phyloP scores from a whole-genome alignment of 1,140 invertebrate species.

The Sweltsa coloradensis region DNA sequence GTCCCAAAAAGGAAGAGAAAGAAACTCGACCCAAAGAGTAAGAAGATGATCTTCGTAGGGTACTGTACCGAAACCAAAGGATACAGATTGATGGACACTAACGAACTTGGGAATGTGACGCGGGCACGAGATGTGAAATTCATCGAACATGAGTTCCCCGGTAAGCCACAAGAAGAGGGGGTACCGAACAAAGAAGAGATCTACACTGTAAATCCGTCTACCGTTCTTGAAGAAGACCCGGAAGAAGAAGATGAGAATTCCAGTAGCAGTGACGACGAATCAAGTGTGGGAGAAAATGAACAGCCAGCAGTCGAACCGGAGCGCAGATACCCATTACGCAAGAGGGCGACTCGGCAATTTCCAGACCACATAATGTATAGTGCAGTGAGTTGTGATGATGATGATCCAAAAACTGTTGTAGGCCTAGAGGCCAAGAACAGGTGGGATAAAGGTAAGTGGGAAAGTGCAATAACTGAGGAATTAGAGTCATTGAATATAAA shows the following conservation, averaged over 20 bases:
- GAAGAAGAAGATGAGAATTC: background rate
- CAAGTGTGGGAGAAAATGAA: background rate
- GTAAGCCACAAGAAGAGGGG: background rate
- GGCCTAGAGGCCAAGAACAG: background rate
- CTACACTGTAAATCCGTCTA: background rate
- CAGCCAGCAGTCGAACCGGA: background rate
- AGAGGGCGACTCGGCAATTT: background rate
- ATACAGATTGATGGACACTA: conserved; percentile 17
- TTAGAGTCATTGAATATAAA: background rate
- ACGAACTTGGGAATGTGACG: conserved; percentile 11
- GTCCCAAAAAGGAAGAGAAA: conserved; percentile 4
- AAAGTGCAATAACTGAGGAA: background rate
- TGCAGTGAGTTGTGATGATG: background rate
- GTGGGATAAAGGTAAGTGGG: background rate
- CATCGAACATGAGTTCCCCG: conserved; percentile 16
- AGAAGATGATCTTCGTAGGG: conserved; percentile 11
- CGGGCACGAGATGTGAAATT: conserved; percentile 24
- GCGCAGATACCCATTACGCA: background rate
- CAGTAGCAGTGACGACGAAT: background rate
- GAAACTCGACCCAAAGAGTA: conserved; percentile 13
- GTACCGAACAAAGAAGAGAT: background rate
- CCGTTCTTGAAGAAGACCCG: too few relatives aligned
- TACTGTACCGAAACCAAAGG: conserved; percentile 20
- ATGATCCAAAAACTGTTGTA: background rate
- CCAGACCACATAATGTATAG: background rate